Conservation (phyloP, 1,140 invertebrate species). For the Trichogramma pretiosum region DNA sequence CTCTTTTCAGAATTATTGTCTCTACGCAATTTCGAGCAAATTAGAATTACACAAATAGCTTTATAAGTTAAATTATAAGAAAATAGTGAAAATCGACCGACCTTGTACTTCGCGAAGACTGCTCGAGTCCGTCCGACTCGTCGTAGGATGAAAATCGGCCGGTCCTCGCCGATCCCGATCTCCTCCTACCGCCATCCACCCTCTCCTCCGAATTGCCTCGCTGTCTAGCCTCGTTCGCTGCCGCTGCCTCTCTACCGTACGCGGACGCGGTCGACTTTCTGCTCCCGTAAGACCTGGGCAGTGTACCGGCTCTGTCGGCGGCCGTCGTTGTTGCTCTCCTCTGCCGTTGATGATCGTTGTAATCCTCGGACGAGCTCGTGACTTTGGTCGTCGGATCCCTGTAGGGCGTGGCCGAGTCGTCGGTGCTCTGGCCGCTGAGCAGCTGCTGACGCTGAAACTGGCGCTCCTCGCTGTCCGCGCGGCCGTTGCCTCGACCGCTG, state of each 20-base stretch:
- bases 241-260: too few relatives aligned
- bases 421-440: conserved; percentile 32
- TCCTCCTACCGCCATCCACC: conserved; percentile 9
- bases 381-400: conserved; percentile 23
- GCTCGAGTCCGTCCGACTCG: conserved; percentile 3
- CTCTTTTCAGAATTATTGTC: too few relatives aligned
- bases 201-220: conserved; percentile 14
- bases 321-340: conserved; percentile 7
- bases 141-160: conserved; percentile 19
- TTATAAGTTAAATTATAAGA: too few relatives aligned
- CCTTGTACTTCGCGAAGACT: not conserved
- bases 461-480: not conserved
- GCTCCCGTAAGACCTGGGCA: conserved; percentile 1
- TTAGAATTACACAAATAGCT: too few relatives aligned
- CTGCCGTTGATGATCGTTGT: conserved; percentile 21
- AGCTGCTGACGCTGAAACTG: conserved; percentile 19
- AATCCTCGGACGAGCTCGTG: conserved; percentile 39
- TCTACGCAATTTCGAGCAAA: too few relatives aligned
- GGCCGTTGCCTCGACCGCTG: not conserved
- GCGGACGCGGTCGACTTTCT: not conserved
- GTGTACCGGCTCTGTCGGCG: conserved; percentile 23
- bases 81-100: too few relatives aligned
- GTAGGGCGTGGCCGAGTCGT: conserved; percentile 26
- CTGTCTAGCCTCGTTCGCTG: not conserved
- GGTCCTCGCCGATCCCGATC: conserved; percentile 16